Base-by-base conservation (phyloP, 2,113 vertebrate species). In the Apaloderma vittatum region DNA sequence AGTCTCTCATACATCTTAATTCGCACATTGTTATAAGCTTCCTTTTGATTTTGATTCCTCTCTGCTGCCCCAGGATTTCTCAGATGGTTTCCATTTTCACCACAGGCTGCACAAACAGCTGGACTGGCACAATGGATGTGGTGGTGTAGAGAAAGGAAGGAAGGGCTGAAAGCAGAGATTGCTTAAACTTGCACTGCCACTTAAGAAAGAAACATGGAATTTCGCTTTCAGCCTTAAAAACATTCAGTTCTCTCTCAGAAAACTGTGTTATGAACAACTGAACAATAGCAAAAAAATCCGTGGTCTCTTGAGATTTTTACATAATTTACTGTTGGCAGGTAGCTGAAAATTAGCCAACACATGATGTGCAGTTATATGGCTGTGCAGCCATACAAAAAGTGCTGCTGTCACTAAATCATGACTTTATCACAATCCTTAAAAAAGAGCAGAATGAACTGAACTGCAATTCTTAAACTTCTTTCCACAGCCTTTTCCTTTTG, bases 11-110 rank as follows among this genome's bases (percentile, higher is more conserved):
- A 80, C 22, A 51, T 70, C 59, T 94, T 86, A 88, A 80, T 92
- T 90, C 63, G 66, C 36, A 86, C 6, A 1, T 45, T 86, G 40
- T 88, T 93, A 58, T 17, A 86, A 58, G 36, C 16, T 92, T 86
- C 86, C 43, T 93, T 94, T 92, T 90, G 49, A 90, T 92, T 88
- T 92, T 93, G 67, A 70, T 73, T 88, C n/a, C 54, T 83, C 59
- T 83, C 46, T 80, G 45, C 51, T 3, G 15, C 55, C 55, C 24
- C 11, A 30, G 36, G 30, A 54, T 88, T 86, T 79, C 48, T 92
- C 75, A 86, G 74, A 66, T 80, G 78, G 67, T 92, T 94, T 46
- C 51, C 36, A 62, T 92, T 95, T 93, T 95, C 79, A 70, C 55
- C n/a, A 36, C 37, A 51, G 61, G 17, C 65, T 94, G 52, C 57